Base-by-base conservation (phyloP, 1,140 invertebrate genomes). In the Cherax destructor region DNA sequence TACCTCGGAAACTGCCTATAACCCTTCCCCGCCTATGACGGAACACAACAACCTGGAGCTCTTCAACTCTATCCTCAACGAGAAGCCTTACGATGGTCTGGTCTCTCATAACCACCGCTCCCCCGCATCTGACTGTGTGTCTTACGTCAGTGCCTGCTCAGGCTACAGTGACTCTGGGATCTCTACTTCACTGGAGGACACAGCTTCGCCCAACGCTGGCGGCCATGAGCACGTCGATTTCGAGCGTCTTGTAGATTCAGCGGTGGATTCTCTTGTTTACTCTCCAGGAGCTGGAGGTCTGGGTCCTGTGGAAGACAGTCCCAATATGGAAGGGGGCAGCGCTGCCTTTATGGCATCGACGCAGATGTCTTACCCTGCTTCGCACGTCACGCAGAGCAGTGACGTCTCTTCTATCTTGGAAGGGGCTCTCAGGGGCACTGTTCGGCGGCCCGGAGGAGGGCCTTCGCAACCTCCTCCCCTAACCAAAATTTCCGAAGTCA, bases 371-470 rank as follows among this genome's bases (percentile, higher is more conserved):
- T 89, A 92, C 84, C 77, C 88, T 16, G 30, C 30, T 41, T 59
- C 92, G 11, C 77, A 80, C 24, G 89, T 91, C 18, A 91, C 89
- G 21, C 89, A 91, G 76, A 91, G 93, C 83, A 77, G 78, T 50
- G 92, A 93, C 65, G 92, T 86, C 24, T 89, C 92, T 47, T 92
- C 93, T 41, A 93, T 93, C 83, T 83, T 93, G 59, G 93, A 93
- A 69, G 92, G 92, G 1, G 93, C 92, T n/a, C 91, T 93, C n/a
- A 72, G 93, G 16, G 93, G 93, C 52, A 93, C 92, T 7, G 88
- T 93, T 18, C 72, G 91, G 50, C 79, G 92, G 76, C 86, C 91
- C 3, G 91, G 74, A 21, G 91, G 74, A 21, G 91, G 89, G 59
- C 84, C 88, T 16, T 59, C 87, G 11, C 87, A 86, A 52, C 76